Evolutionary conservation across 2,113 vertebrate species (phyloP).

Genomic region (Diadophis punctatus): DNA sequence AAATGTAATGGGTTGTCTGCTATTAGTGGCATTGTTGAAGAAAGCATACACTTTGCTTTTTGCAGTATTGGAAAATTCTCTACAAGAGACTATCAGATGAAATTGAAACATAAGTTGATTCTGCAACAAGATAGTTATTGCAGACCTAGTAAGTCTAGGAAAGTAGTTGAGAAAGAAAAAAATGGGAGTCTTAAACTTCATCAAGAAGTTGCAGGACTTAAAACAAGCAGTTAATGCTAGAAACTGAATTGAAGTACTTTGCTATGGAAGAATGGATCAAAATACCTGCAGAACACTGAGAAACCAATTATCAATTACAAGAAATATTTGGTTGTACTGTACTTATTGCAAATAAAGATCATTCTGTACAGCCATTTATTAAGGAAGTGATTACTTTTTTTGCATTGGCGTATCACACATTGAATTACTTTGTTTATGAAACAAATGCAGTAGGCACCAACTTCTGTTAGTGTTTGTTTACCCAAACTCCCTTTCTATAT

Average conservation of each 20-base stretch:
- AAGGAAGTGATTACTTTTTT: background rate
- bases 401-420: background rate
- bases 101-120: background rate
- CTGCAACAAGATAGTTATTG: background rate
- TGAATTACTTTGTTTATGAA: background rate
- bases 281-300: background rate
- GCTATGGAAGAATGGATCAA: background rate
- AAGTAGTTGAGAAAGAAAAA: background rate
- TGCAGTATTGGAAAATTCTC: background rate
- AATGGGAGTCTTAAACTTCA: background rate
- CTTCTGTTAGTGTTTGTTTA: background rate
- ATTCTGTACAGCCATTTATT: background rate
- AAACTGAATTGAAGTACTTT: background rate
- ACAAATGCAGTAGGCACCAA: background rate
- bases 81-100: background rate
- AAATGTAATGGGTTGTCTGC: background rate
- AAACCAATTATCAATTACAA: background rate
- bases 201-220: background rate
- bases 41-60: background rate
- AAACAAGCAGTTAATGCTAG: background rate
- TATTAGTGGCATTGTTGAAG: background rate
- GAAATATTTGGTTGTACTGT: background rate
- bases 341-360: background rate
- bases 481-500: background rate
- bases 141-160: background rate